Evolutionary conservation across 2,888 invertebrate genomes (phyloP).

Genomic region (Marronus borbonicus): DNA sequence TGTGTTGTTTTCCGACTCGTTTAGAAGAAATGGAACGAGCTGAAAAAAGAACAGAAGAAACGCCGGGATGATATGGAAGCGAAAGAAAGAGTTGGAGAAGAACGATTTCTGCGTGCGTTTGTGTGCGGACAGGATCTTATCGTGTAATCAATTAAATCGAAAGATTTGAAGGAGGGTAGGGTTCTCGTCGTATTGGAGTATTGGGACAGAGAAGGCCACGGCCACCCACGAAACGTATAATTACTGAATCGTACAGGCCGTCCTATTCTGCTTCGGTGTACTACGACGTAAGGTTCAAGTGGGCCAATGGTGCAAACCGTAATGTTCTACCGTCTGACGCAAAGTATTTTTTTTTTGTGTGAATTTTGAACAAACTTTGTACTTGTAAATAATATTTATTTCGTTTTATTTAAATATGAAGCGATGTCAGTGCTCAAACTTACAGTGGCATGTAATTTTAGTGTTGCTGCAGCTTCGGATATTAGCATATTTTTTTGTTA

Average conservation of each 20-base stretch:
- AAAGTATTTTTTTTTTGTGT: too few relatives aligned
- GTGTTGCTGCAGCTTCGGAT: too few relatives aligned
- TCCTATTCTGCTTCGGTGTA: background rate
- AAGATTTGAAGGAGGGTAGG: constrained; percentile 14
- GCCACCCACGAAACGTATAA: constrained; percentile 62
- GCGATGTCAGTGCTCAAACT: too few relatives aligned
- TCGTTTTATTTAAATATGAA: too few relatives aligned
- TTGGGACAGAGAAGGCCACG: constrained; percentile 53
- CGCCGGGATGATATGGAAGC: background rate
- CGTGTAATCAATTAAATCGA: constrained; percentile 59
- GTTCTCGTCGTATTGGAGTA: constrained; percentile 37
- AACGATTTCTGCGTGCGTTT: background rate
- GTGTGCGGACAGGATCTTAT: constrained; percentile 56
- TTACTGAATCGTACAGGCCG: constrained; percentile 54
- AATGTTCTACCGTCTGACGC: too few relatives aligned
- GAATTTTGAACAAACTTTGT: too few relatives aligned
- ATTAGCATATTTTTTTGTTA: too few relatives aligned
- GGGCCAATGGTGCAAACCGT: background rate
- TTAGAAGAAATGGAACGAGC: constrained; percentile 44
- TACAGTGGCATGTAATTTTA: too few relatives aligned
- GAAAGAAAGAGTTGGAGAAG: background rate
- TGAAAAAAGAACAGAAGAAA: constrained; percentile 57
- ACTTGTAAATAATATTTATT: too few relatives aligned
- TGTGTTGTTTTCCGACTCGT: constrained; percentile 54
- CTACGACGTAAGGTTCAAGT: background rate